These are phyloP conservation scores for Cotesia glomerata DNA, from an alignment of 1,140 invertebrate species.

Conservation along the genomic window DNA sequence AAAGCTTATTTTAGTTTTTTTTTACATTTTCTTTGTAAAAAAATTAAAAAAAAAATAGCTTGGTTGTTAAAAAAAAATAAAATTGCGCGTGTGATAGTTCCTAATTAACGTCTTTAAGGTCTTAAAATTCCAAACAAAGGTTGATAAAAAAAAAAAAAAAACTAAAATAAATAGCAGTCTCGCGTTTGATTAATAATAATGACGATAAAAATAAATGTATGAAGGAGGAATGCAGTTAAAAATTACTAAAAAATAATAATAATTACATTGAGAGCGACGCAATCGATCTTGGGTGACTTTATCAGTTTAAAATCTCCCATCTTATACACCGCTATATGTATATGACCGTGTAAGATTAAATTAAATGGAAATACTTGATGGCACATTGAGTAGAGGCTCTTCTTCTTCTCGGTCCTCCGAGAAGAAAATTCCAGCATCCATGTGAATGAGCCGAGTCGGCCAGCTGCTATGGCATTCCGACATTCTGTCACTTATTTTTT, in stretches of 20 bases:
- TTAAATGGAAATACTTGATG: conserved; percentile 10
- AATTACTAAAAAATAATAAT: conserved; percentile 12
- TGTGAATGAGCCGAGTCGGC: conserved; percentile 60
- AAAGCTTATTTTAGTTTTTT: too few species aligned
- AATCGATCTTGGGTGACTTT: conserved; percentile 13
- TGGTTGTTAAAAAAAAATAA: too few species aligned
- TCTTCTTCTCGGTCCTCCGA: background rate
- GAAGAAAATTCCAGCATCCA: conserved; percentile 51
- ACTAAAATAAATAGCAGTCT: too few species aligned
- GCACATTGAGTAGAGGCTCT: conserved; percentile 8
- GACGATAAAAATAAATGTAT: background rate
- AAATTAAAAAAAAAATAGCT: too few species aligned
- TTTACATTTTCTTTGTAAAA: too few species aligned
- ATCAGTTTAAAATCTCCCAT: background rate
- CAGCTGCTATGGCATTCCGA: conserved; percentile 57
- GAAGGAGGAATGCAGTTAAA: background rate
- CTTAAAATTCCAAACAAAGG: too few species aligned
- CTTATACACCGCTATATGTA: conserved; percentile 3
- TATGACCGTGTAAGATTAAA: background rate
- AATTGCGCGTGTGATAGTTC: too few species aligned
- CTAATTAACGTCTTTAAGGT: too few species aligned
- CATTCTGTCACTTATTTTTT: conserved; percentile 52
- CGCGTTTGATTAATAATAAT: background rate
- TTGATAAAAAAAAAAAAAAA: too few species aligned
- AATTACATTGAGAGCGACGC: conserved; percentile 20